Percentiles rank a stretch among this genome's conserved stretches.
Evolutionary conservation across 2,113 vertebrate genomes (phyloP).

Genomic region (Bos indicus): DNA sequence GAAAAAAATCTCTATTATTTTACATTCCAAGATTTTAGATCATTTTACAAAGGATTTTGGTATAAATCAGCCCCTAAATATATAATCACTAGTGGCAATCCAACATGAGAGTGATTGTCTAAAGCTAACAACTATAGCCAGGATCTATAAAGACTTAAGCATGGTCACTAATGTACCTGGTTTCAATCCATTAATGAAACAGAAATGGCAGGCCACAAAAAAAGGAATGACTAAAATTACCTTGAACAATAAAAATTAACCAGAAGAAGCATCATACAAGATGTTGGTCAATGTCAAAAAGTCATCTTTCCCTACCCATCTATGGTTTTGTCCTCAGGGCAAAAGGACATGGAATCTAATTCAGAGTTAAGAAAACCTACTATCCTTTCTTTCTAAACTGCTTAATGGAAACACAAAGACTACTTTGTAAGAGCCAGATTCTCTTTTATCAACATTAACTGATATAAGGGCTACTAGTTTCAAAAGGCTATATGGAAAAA

Average conservation of each 20-base stretch:
- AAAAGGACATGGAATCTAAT: neutral
- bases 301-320: neutral
- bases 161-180: neutral
- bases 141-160: neutral
- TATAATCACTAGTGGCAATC: neutral
- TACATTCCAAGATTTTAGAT: neutral
- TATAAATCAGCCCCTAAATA: neutral
- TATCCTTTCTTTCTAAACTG: neutral
- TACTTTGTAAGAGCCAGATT: neutral
- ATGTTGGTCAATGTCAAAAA: neutral
- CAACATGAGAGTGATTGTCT: neutral
- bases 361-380: neutral
- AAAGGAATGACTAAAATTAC: neutral
- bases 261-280: neutral
- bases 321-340: neutral
- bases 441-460: neutral
- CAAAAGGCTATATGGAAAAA: neutral
- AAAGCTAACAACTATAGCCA: neutral
- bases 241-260: neutral
- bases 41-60: neutral
- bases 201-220: neutral
- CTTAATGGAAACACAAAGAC: neutral
- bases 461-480: neutral
- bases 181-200: neutral
- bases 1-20: neutral